Evolutionary conservation across 1,140 invertebrate species (phyloP).

Genomic region (Papilio machaon): DNA sequence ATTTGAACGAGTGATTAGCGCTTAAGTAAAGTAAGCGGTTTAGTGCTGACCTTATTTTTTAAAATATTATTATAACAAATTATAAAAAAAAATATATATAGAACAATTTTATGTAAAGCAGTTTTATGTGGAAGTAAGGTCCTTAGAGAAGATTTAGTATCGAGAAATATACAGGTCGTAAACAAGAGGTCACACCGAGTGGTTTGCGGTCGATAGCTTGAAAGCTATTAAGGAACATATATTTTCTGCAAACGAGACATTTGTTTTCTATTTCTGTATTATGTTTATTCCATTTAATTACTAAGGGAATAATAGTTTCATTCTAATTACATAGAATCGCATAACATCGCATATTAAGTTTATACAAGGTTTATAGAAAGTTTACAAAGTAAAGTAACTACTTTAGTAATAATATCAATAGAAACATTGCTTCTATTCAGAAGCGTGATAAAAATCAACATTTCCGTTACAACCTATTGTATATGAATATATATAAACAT

Average conservation of each 20-base stretch:
- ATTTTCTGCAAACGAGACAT: not conserved
- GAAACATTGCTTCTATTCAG: not conserved
- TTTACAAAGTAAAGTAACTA: too few relatives aligned
- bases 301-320: too few relatives aligned
- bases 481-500: too few relatives aligned
- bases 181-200: not conserved
- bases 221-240: slow-evolving; percentile 3
- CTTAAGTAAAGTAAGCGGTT: not conserved
- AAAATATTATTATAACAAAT: not conserved
- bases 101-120: not conserved
- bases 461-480: not conserved
- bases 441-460: not conserved
- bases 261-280: not conserved
- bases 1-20: too few relatives aligned
- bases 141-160: slow-evolving; percentile 10
- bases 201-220: slow-evolving; percentile 9
- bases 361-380: too few relatives aligned
- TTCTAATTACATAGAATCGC: too few relatives aligned
- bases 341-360: too few relatives aligned
- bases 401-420: not conserved
- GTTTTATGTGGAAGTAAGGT: not conserved
- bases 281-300: not conserved
- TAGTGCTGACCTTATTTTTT: not conserved
- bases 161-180: slow-evolving; percentile 8
- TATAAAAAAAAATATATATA: not conserved